Conservation (phyloP, 2,888 invertebrate species). For the Ferrisia virgata region DNA sequence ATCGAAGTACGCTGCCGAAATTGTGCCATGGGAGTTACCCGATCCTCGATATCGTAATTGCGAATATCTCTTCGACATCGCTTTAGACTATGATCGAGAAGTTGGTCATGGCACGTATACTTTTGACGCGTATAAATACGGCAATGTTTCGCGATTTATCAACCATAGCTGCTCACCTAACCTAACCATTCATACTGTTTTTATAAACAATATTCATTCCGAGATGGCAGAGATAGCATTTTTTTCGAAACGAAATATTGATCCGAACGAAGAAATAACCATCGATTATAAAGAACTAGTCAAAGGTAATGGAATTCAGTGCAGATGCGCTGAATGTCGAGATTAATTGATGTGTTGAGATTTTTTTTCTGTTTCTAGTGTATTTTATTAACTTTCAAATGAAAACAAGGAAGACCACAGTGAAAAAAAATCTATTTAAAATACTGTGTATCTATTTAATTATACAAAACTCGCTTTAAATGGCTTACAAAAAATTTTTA, state of each 20-base stretch:
- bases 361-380: not conserved
- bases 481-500: no score
- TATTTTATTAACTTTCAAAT: no score
- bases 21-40: slow-evolving; percentile 67
- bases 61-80: slow-evolving; percentile 94
- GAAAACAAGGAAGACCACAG: no score
- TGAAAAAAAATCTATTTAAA: not conserved
- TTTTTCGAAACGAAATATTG: slow-evolving; percentile 78
- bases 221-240: slow-evolving; percentile 83
- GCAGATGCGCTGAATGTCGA: not conserved
- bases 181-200: slow-evolving; percentile 83
- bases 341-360: not conserved
- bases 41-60: slow-evolving; percentile 78
- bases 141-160: slow-evolving; percentile 91
- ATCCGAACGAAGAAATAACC: slow-evolving; percentile 79
- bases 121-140: slow-evolving; percentile 82
- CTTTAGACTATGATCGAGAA: slow-evolving; percentile 66
- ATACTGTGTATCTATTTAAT: no score
- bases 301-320: slow-evolving; percentile 52
- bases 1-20: slow-evolving; percentile 91
- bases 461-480: no score
- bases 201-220: slow-evolving; percentile 88
- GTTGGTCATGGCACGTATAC: slow-evolving; percentile 71
- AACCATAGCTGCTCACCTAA: slow-evolving; percentile 97
- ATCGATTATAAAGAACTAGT: slow-evolving; percentile 71